Percentiles rank a stretch among this genome's conserved stretches.
These are phyloP conservation scores for Synodontis membranacea DNA, from an alignment of 2,113 vertebrate species.

Conservation along the genomic window DNA sequence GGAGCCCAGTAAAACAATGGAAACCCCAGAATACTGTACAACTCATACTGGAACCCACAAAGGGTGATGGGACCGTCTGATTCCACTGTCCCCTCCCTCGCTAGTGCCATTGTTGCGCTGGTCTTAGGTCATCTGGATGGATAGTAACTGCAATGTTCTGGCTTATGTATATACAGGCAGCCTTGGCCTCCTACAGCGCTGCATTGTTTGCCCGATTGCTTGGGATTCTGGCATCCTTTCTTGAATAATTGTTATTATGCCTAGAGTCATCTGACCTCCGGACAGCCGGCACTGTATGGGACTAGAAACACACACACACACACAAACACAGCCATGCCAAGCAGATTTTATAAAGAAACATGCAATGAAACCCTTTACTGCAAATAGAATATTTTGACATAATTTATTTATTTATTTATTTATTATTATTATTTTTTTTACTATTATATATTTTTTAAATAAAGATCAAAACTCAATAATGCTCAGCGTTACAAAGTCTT, in stretches of 20 bases:
- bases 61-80: conserved; percentile 50
- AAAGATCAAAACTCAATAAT: not conserved
- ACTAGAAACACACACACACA: conserved; percentile 5
- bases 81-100: conserved; percentile 43
- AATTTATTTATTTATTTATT: not conserved
- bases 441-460: too few relatives aligned
- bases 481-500: not conserved
- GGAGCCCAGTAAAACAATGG: not conserved
- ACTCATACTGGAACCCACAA: conserved; percentile 42
- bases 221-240: conserved; percentile 43
- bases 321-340: not conserved
- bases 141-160: conserved; percentile 56
- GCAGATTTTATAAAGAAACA: not conserved
- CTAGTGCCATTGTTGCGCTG: conserved; percentile 40
- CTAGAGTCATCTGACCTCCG: conserved; percentile 43
- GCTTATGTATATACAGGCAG: conserved; percentile 43
- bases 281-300: conserved; percentile 20
- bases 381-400: not conserved
- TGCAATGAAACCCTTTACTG: not conserved
- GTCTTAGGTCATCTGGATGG: conserved; percentile 57
- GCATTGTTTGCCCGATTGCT: conserved; percentile 46
- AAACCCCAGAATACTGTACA: conserved; percentile 34
- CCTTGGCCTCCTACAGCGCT: conserved; percentile 42
- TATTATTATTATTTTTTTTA: not conserved
- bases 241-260: conserved; percentile 55